These are phyloP conservation scores for Leucopsar rothschildi DNA, from an alignment of 2,113 vertebrate species.

Conservation along the genomic window DNA sequence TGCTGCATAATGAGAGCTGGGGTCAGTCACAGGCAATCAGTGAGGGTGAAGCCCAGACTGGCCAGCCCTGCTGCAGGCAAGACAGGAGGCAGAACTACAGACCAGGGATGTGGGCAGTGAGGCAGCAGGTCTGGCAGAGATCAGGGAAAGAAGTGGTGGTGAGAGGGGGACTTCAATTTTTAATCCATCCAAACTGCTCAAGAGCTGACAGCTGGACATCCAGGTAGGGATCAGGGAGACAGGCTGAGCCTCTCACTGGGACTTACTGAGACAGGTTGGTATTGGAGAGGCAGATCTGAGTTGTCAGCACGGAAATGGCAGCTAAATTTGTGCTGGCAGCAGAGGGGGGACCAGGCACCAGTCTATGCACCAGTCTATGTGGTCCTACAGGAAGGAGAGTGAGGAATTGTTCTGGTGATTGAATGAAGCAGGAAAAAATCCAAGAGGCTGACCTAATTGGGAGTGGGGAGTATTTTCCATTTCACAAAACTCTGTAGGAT, in stretches of 20 bases:
- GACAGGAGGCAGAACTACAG: background rate
- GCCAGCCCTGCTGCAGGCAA: background rate
- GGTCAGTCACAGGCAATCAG: background rate
- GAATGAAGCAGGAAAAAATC: background rate
- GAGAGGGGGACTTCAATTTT: background rate
- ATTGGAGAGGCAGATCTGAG: background rate
- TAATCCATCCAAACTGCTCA: background rate
- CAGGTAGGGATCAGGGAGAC: background rate
- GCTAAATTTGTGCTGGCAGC: conserved; percentile 4
- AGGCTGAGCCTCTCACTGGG: background rate
- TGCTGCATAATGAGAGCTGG: background rate
- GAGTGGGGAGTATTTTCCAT: background rate
- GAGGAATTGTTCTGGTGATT: background rate
- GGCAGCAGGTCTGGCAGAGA: background rate
- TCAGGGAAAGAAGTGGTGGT: background rate
- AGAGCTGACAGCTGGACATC: background rate
- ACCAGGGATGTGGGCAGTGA: background rate
- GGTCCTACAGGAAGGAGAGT: background rate
- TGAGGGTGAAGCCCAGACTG: background rate
- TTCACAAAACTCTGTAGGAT: background rate
- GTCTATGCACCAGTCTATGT: background rate
- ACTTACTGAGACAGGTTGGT: background rate
- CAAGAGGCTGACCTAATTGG: background rate
- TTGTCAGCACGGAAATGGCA: conserved; percentile 22
- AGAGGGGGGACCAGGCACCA: background rate